Percentiles rank a stretch among this genome's conserved stretches.
phyloP scores from a whole-genome alignment of 2,113 vertebrate species.

The Callorhinus ursinus region DNA sequence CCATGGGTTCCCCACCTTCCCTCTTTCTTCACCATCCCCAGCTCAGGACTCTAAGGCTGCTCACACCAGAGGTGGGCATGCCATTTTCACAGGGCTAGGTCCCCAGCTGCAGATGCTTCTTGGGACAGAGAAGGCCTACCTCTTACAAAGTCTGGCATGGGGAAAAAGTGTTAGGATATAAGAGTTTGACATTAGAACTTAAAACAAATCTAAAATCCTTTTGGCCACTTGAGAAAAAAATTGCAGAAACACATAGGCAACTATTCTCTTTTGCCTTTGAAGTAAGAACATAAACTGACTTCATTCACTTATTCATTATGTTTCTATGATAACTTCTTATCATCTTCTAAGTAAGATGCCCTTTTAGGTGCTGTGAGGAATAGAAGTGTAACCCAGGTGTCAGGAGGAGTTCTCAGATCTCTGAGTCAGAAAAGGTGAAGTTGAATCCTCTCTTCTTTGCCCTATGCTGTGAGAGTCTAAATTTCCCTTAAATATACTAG shows the following conservation, averaged over 20 bases:
- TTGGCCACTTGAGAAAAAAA: background rate
- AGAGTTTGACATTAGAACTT: background rate
- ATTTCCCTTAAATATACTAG: background rate
- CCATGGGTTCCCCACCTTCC: background rate
- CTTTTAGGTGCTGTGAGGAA: background rate
- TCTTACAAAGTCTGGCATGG: background rate
- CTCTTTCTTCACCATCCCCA: background rate
- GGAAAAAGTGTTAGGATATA: background rate
- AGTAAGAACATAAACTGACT: background rate
- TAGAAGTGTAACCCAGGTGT: background rate
- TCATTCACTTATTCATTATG: background rate
- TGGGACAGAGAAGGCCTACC: background rate
- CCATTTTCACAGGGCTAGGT: background rate
- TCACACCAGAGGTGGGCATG: background rate
- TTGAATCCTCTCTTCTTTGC: no score
- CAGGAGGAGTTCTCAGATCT: background rate
- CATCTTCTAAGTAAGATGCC: background rate
- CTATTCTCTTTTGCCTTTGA: background rate
- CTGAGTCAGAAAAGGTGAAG: background rate
- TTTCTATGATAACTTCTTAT: background rate
- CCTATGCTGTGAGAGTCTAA: no score
- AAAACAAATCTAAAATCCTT: background rate
- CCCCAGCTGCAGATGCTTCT: background rate
- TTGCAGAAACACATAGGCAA: background rate
- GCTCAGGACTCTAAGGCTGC: background rate